Conservation (phyloP, 1,140 invertebrate species). For the Aporrectodea caliginosa region DNA sequence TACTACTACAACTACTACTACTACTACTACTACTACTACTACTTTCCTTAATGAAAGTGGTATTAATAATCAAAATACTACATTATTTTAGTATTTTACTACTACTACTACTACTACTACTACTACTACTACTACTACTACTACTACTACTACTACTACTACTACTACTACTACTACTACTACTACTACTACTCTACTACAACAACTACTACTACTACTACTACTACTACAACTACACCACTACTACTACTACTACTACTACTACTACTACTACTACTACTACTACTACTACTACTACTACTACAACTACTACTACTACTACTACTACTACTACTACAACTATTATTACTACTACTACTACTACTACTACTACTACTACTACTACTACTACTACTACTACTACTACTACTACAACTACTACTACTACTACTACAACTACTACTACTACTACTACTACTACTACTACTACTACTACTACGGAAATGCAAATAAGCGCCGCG, state of each 20-base stretch:
- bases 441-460: background rate
- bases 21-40: too few species aligned
- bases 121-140: conserved; percentile 3
- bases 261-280: background rate
- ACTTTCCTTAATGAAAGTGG: too few species aligned
- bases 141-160: conserved; percentile 2
- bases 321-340: background rate
- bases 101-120: conserved; percentile 2
- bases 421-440: background rate
- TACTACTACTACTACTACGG: too few species aligned
- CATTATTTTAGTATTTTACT: too few species aligned
- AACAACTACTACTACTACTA: background rate
- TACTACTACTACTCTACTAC: background rate
- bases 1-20: too few species aligned
- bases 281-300: background rate
- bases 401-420: background rate
- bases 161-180: conserved; percentile 2
- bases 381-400: background rate
- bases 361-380: background rate
- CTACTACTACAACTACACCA: background rate
- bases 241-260: background rate
- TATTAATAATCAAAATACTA: too few species aligned
- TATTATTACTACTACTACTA: background rate
- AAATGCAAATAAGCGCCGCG: too few species aligned
- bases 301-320: background rate